These are phyloP conservation scores for Hippocampus barbouri DNA, from an alignment of 2,113 vertebrate genomes.

Conservation along the genomic window DNA sequence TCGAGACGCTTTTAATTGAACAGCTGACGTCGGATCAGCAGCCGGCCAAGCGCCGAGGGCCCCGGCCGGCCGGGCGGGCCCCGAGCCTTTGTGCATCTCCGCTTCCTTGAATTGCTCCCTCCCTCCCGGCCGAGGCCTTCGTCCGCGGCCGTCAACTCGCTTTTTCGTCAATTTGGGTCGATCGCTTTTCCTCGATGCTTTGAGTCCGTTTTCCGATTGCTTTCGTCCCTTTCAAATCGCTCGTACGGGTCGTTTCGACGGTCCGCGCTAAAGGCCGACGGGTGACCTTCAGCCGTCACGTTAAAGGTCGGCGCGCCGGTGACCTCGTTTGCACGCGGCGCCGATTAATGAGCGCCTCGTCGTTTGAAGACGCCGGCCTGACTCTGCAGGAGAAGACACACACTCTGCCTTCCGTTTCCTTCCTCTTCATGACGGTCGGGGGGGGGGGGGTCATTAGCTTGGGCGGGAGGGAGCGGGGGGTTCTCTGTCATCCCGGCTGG, in stretches of 20 bases:
- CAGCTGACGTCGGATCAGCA: slow-evolving; percentile 35
- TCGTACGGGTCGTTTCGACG: too few species aligned
- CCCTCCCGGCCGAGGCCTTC: too few species aligned
- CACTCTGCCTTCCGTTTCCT: slow-evolving; percentile 52
- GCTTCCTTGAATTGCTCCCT: too few species aligned
- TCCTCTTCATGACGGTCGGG: slow-evolving; percentile 45
- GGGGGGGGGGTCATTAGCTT: slow-evolving; percentile 45
- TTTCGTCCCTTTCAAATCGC: too few species aligned
- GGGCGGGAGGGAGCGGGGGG: slow-evolving; percentile 16
- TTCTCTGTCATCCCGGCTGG: slow-evolving; percentile 25
- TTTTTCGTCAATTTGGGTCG: too few species aligned
- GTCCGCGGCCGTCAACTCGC: too few species aligned
- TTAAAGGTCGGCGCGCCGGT: slow-evolving; percentile 48
- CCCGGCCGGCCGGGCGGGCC: too few species aligned
- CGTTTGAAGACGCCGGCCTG: slow-evolving; percentile 52
- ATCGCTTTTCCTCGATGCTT: neutral
- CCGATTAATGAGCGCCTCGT: slow-evolving; percentile 40
- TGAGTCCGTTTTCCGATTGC: neutral
- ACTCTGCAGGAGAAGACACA: slow-evolving; percentile 60
- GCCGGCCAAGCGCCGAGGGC: neutral
- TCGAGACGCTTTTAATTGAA: slow-evolving; percentile 49
- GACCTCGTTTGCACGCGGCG: slow-evolving; percentile 48
- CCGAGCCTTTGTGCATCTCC: too few species aligned
- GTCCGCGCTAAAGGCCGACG: neutral
- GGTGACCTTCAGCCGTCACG: slow-evolving; percentile 41